Evolutionary conservation across 2,888 invertebrate genomes (phyloP), one percentile per base, ranked within the genome.

Genomic region (Seira musarum): DNA sequence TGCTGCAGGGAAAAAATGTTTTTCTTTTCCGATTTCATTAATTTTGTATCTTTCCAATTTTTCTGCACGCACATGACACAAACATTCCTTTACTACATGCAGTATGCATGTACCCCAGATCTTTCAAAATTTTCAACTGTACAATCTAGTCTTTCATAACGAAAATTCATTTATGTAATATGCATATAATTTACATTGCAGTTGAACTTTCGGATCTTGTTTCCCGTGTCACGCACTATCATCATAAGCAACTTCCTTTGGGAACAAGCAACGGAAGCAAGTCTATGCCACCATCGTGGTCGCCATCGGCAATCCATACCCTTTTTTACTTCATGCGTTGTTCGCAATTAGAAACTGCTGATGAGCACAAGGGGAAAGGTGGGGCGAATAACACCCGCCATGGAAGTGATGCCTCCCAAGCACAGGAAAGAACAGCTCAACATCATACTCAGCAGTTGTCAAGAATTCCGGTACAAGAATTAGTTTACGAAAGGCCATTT

Each of bases 251-350:
- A 77, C 83, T 85, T 69, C 86, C 86, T 21, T 60, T 84, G 21
- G 65, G 80, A n/a, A 82, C 77, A 1, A 83, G 81, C 67, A 82
- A 84, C 69, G 83, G 83, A 70, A 80, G 77, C 63, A 86, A 85
- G 68, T 49, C 82, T 2, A 78, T 84, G 72, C 82, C 83, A 57
- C 84, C 85, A 6, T 80, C 83, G 40, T 89, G 89, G 89, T 87
- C 87, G 5, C 90, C 93, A 19, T 90, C 93, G 57, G 96, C 96
- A 0, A 91, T 96, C 65, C 92, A 94, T 66, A 93, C 95, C 0
- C 90, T 96, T 1, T 96, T 96, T 89, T 96, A 96, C 89, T 96
- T 96, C 88, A 96, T 96, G 96, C 91, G 96, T 65, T 96, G 96
- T 89, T 95, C 96, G 0, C 96, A 95, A 68, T 69, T 86, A 69